Evolutionary conservation across 2,797 vertebrate species (phyloP).

Genomic region (Microcaecilia unicolor): DNA sequence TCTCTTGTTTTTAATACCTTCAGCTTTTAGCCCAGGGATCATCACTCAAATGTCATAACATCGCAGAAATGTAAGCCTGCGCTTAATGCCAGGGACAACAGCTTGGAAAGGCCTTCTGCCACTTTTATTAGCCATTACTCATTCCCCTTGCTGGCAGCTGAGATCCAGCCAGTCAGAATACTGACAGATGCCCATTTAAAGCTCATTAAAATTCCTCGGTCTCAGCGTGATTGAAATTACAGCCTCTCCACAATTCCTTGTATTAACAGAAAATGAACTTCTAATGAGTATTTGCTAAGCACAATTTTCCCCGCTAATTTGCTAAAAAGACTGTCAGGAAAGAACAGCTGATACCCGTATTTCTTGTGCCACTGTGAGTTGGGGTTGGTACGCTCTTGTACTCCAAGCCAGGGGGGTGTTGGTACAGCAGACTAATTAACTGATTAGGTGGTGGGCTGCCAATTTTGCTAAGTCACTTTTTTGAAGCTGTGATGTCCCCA

Average conservation of each 20-base stretch:
- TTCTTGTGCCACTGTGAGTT: too few species aligned
- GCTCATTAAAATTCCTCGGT: slow-evolving; percentile 52
- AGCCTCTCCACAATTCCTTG: slow-evolving; percentile 42
- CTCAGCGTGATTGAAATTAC: slow-evolving; percentile 47
- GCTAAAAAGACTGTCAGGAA: slow-evolving; percentile 39
- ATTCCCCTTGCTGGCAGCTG: slow-evolving; percentile 37
- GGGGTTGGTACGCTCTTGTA: too few species aligned
- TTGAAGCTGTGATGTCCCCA: not conserved
- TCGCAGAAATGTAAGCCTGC: slow-evolving; percentile 43
- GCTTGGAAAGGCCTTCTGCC: slow-evolving; percentile 25
- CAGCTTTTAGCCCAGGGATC: slow-evolving; percentile 24
- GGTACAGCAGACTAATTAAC: slow-evolving; percentile 24
- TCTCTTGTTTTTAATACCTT: slow-evolving; percentile 23
- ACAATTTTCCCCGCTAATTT: slow-evolving; percentile 43
- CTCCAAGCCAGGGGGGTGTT: slow-evolving; percentile 13
- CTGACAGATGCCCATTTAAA: slow-evolving; percentile 59
- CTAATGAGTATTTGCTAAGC: slow-evolving; percentile 52
- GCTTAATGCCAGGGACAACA: slow-evolving; percentile 36
- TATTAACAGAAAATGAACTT: slow-evolving; percentile 51
- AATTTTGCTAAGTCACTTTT: slow-evolving; percentile 33
- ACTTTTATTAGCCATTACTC: slow-evolving; percentile 46
- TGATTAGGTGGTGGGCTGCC: slow-evolving; percentile 22
- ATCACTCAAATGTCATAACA: slow-evolving; percentile 41
- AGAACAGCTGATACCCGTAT: slow-evolving; percentile 36
- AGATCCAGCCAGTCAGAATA: slow-evolving; percentile 36